These are phyloP conservation scores for Podarcis raffonei DNA, from an alignment of 2,113 vertebrate species.

Conservation along the genomic window DNA sequence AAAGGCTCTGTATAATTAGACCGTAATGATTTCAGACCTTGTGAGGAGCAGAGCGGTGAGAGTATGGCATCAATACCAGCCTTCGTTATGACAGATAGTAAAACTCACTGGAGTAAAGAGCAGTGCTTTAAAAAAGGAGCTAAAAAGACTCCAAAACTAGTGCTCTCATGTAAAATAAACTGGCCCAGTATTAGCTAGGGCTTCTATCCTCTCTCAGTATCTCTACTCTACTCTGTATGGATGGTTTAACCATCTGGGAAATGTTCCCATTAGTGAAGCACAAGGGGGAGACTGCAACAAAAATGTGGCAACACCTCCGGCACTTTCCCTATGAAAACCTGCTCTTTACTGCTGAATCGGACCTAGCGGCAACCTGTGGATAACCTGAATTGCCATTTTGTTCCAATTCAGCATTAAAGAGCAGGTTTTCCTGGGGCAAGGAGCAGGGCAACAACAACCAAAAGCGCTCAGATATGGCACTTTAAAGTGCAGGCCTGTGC, in stretches of 20 bases:
- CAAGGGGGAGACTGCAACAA: neutral
- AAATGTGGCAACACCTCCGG: neutral
- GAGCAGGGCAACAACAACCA: too few relatives aligned
- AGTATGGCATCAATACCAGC: neutral
- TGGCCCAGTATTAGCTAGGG: neutral
- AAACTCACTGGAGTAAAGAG: neutral
- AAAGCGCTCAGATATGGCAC: too few relatives aligned
- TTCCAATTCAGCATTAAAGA: too few relatives aligned
- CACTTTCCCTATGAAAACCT: too few relatives aligned
- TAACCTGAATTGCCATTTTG: too few relatives aligned
- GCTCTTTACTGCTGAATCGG: too few relatives aligned
- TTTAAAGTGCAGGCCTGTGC: too few relatives aligned
- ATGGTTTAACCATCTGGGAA: neutral
- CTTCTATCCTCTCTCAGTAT: neutral
- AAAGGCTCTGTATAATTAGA: neutral
- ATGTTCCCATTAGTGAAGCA: neutral
- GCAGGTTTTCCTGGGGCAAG: too few relatives aligned
- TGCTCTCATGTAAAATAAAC: neutral
- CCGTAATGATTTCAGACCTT: neutral
- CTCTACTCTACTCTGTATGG: neutral
- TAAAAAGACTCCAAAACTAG: neutral
- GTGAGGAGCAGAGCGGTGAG: accelerated
- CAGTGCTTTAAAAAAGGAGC: neutral
- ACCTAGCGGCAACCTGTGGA: too few relatives aligned
- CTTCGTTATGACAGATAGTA: neutral